Conservation (phyloP, 2,797 vertebrate species). For the Lacerta viridis region DNA sequence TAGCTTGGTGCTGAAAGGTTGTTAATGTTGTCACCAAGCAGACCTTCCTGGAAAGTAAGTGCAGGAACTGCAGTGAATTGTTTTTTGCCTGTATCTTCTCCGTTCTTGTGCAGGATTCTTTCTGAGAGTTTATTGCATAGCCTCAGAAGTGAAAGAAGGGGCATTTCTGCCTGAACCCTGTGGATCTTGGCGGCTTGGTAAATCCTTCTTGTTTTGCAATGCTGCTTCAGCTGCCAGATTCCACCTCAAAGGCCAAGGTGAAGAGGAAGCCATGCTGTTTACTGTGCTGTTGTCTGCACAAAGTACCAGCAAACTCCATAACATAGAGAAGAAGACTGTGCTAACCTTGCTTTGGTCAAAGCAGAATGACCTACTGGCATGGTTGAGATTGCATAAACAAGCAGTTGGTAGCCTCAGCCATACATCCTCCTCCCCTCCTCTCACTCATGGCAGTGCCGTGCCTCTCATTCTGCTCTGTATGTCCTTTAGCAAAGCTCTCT, state of each 20-base stretch:
- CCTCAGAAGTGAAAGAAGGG: background rate
- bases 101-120: too few species aligned
- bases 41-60: too few species aligned
- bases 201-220: background rate
- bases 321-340: too few species aligned
- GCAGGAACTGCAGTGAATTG: background rate
- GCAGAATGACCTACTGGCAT: background rate
- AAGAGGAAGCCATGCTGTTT: too few species aligned
- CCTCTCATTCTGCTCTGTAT: background rate
- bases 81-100: background rate
- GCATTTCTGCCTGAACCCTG: background rate
- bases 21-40: too few species aligned
- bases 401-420: background rate
- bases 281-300: too few species aligned
- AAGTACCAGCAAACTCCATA: too few species aligned
- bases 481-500: background rate
- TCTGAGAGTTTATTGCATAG: background rate
- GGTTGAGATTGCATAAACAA: background rate
- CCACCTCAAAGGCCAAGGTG: too few species aligned
- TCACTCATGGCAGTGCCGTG: background rate
- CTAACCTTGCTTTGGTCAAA: too few species aligned
- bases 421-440: too few species aligned
- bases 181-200: background rate
- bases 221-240: background rate
- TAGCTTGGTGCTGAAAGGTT: too few species aligned